Percentiles rank a stretch among this genome's conserved stretches.
Evolutionary conservation across 2,113 vertebrate genomes (phyloP).

Genomic region (Oxygymnocypris stewartii): DNA sequence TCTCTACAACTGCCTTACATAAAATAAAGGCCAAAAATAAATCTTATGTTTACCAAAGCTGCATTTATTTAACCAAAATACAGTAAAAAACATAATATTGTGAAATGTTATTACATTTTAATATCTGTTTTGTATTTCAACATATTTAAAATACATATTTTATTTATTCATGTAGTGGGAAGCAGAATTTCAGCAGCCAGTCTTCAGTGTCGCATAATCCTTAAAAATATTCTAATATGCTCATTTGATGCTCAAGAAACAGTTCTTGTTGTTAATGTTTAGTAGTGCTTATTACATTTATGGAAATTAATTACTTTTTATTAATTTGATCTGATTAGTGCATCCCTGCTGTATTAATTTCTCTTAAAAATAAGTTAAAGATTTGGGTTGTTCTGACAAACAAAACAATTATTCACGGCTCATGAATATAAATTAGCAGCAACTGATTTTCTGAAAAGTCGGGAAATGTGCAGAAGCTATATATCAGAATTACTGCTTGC

Average conservation of each 20-base stretch:
- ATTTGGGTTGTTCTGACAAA: background rate
- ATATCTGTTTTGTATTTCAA: background rate
- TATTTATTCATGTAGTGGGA: background rate
- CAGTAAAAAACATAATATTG: background rate
- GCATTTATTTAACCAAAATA: background rate
- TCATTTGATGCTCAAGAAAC: background rate
- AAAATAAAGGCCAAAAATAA: background rate
- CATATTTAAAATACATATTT: background rate
- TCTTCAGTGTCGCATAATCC: background rate
- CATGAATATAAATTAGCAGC: conserved; percentile 1
- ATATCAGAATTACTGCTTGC: background rate
- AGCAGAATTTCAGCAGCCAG: background rate
- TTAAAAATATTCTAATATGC: background rate
- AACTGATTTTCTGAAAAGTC: background rate
- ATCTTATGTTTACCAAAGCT: background rate
- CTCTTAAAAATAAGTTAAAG: background rate
- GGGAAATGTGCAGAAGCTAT: background rate
- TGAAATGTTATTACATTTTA: background rate
- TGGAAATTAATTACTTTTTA: background rate
- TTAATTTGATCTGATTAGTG: background rate
- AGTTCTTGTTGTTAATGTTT: background rate
- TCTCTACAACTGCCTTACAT: background rate
- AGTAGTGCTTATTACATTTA: background rate
- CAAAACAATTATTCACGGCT: background rate
- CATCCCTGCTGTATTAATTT: background rate